Evolutionary conservation across 1,140 invertebrate genomes (phyloP), one percentile per base, ranked within the genome.

Genomic region (Apis cerana): DNA sequence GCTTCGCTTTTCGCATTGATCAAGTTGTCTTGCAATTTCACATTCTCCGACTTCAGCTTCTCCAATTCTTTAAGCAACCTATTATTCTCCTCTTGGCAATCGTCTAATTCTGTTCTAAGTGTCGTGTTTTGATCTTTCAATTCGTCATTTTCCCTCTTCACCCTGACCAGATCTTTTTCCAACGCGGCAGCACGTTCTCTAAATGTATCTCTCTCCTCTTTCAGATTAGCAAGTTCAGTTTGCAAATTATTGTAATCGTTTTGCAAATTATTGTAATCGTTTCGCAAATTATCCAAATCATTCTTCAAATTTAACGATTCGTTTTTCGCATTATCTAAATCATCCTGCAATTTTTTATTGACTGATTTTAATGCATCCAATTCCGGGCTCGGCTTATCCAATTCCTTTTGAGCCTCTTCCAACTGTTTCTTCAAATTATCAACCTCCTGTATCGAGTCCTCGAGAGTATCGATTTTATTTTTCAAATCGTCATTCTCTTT

Each of bases 401-500:
- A 21, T 23, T 82, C 79, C 9, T 15, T 61, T 13, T 61, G 48
- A 61, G 71, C 33, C 11, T 43, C 21, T 61, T 75, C 43, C 21
- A 75, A 23, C 7, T 75, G 13, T 23, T 23, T 48, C 15, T 70
- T 83, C 67, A 85, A 79, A 62, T 68, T 61, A 8, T 85, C 74
- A 52, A 65, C 50, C 64, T 82, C 82, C 4, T 21, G 23, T 13
- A 70, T 59, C 48, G 69, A 23, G 52, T 80, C 59, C 27, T 74
- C 58, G 8, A 74, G 71, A 74, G 23, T 21, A 10, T 21, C n/a
- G 10, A 62, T 11, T 7, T 23, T 43, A 11, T 19, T 48, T 58
- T 23, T 75, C 71, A 19, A 69, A 50, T 70, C 69, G 8, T 87
- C 83, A 48, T 82, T 84, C 43, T 90, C 83, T 1, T 52, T 70